Percentiles rank a stretch among this genome's conserved stretches.
Conservation (phyloP, 2,888 invertebrate species). For the Eurois occulta region DNA sequence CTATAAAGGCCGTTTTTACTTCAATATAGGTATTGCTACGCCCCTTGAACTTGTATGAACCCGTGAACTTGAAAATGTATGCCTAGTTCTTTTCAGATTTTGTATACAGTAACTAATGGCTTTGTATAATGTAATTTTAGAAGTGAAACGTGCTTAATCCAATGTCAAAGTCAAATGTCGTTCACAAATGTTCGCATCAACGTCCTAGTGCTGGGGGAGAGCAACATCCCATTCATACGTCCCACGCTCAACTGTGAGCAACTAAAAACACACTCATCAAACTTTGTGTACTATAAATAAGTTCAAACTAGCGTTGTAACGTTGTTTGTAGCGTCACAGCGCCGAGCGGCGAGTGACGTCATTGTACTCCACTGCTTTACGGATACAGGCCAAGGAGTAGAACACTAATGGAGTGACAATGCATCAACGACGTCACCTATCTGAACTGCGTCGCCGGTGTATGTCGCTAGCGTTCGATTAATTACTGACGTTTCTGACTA, state of each 20-base stretch:
- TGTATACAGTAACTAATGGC: conserved; percentile 20
- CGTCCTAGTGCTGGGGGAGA: conserved; percentile 4
- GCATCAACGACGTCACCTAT: background rate
- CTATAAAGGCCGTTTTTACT: conserved; percentile 56
- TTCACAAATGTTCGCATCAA: no score
- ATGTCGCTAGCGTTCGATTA: background rate
- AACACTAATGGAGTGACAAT: conserved; percentile 15
- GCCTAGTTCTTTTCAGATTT: conserved; percentile 26
- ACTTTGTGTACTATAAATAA: conserved; percentile 58
- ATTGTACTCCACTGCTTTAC: conserved; percentile 24
- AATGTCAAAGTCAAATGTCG: conserved; percentile 46
- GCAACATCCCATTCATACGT: conserved; percentile 52
- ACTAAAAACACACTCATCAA: conserved; percentile 59
- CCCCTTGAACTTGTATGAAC: conserved; percentile 42
- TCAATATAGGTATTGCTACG: conserved; percentile 22
- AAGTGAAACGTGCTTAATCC: conserved; percentile 18
- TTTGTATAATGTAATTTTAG: conserved; percentile 38
- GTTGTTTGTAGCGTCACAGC: conserved; percentile 43
- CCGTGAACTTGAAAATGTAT: conserved; percentile 55
- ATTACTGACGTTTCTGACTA: background rate
- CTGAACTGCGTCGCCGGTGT: background rate
- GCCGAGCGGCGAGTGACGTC: conserved; percentile 41
- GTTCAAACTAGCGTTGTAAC: conserved; percentile 36
- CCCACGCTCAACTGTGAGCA: conserved; percentile 44
- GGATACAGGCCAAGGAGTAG: conserved; percentile 26